Conservation (phyloP, 2,113 vertebrate species). For the Corvus moneduloides region DNA sequence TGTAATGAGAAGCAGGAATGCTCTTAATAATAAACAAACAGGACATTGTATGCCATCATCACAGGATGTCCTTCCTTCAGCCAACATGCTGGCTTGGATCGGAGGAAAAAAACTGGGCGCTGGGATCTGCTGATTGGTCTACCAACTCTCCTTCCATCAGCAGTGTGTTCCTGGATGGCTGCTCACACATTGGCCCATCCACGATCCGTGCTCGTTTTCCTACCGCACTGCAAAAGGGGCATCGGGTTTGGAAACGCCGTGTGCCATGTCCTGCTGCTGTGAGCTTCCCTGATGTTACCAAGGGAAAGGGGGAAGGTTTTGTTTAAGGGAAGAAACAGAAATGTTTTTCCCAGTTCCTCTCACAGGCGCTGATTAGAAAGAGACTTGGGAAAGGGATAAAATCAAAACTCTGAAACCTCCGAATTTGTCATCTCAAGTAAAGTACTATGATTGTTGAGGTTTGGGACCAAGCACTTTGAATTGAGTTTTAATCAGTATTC, state of each 20-base stretch:
- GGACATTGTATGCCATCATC: conserved; percentile 88
- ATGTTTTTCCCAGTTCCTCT: background rate
- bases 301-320: background rate
- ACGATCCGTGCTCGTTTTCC: background rate
- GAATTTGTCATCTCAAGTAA: background rate
- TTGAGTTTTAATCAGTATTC: background rate
- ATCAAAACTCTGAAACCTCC: background rate
- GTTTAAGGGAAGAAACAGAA: background rate
- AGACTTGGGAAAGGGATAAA: background rate
- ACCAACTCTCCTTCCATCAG: background rate
- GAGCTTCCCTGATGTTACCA: background rate
- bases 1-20: conserved; percentile 85
- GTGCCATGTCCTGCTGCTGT: background rate
- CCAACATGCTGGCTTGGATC: conserved; percentile 63
- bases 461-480: background rate
- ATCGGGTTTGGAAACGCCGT: background rate
- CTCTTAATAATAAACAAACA: conserved; percentile 86
- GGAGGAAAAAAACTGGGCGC: conserved; percentile 46
- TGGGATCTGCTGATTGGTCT: conserved; percentile 14
- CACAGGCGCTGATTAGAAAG: background rate
- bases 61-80: conserved; percentile 91
- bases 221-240: background rate
- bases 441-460: background rate
- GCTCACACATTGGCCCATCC: background rate
- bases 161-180: background rate